A percentile compares a stretch with the other conserved stretches of the same genome.
Conservation (phyloP, 92 coral and sea anemone genomes). For the Parazoanthus swiftii region DNA sequence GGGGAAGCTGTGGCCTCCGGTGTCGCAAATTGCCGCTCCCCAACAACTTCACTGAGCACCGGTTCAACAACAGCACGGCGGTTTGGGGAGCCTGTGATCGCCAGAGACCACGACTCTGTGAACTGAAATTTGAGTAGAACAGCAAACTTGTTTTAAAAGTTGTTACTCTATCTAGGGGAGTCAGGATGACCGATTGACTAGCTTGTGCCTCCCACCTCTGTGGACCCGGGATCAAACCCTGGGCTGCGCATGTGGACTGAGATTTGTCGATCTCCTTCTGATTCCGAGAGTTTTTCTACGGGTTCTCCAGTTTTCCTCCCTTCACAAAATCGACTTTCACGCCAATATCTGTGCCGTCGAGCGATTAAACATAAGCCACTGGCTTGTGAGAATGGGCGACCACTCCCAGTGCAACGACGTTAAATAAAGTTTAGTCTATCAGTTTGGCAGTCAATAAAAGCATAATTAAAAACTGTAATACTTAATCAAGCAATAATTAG, state of each 20-base stretch:
- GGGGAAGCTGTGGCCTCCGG: not conserved
- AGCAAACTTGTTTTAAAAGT: not conserved
- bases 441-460: not conserved
- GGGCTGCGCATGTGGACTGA: too few relatives aligned
- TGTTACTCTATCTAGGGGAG: not conserved
- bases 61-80: slow-evolving; percentile 12
- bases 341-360: too few relatives aligned
- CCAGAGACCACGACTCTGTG: slow-evolving; percentile 39
- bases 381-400: too few relatives aligned
- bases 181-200: too few relatives aligned
- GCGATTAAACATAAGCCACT: too few relatives aligned
- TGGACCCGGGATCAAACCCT: too few relatives aligned
- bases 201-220: too few relatives aligned
- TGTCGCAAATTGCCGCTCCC: slow-evolving; percentile 12
- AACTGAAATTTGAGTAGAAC: not conserved
- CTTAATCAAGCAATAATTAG: not conserved
- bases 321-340: too few relatives aligned
- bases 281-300: too few relatives aligned
- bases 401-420: too few relatives aligned
- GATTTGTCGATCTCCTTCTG: too few relatives aligned
- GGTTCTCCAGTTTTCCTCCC: too few relatives aligned
- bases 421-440: not conserved
- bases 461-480: not conserved
- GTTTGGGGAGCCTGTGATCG: slow-evolving; percentile 14
- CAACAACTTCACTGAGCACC: not conserved